Base-by-base conservation (phyloP, 2,113 vertebrate species). In the Brachyhypopomus occidentalis region DNA sequence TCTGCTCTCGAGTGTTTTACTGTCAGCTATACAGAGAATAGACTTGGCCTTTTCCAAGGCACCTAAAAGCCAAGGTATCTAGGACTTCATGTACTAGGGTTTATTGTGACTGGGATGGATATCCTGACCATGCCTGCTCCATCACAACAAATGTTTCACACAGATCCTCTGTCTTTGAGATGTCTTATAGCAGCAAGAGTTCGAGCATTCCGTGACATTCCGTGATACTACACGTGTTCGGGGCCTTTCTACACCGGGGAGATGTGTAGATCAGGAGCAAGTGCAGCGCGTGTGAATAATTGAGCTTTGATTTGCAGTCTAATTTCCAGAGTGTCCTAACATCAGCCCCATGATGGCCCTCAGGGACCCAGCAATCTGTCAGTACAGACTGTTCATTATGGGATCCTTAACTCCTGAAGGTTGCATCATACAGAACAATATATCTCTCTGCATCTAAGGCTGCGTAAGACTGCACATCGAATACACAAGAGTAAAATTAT, bases 261-360 rank as follows among this genome's bases (percentile, higher is more conserved):
- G 30, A 67, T 67, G 62, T 36, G 27, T 74, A 23, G 79, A 81
- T 69, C 63, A 70, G 1, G 66, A 70, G 75, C 22, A 71, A 38
- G 76, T 30, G n/a, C 56, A 22, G 41, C 59, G 64, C 34, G 73
- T 82, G 74, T 82, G 82, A 87, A 84, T 87, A 85, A 89, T 82
- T 81, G 66, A 84, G 66, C 66, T 56, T 56, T 87, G 88, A 90
- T 89, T 90, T 89, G 85, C 78, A 72, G 74, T 72, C 84, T 78
- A 82, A 85, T 86, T 83, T 88, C 9, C 55, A 14, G 45, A 64
- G 34, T 75, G 75, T 73, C 73, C 41, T 1, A 72, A 64, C 84
- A 63, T 60, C 22, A 80, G 77, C 69, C 58, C 67, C 81, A 45
- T 70, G 56, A 17, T 19, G 72, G 70, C 72, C 72, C 56, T 59